Evolutionary conservation across 2,797 vertebrate genomes (phyloP).

Genomic region (Xyrichtys novacula): DNA sequence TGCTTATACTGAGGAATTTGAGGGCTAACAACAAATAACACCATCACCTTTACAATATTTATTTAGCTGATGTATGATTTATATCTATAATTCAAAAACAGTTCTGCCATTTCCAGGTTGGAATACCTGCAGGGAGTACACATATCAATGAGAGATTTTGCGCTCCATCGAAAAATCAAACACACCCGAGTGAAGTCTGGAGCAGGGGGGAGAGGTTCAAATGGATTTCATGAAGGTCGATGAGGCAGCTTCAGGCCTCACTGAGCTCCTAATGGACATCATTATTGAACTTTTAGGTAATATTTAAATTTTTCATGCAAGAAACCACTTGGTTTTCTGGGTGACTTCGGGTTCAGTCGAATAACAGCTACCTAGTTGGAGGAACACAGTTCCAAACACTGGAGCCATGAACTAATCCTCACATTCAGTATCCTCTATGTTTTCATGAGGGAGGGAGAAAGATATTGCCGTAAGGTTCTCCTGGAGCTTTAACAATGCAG

Average conservation of each 20-base stretch:
- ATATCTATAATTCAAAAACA: conserved; percentile 4
- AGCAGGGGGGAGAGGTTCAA: conserved; percentile 4
- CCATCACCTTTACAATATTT: not conserved
- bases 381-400: not conserved
- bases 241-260: conserved; percentile 1
- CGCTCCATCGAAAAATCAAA: conserved; percentile 37
- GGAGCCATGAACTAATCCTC: not conserved
- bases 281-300: conserved; percentile 34
- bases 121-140: conserved; percentile 28
- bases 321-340: conserved; percentile 2
- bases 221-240: conserved; percentile 25
- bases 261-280: not conserved
- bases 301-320: conserved; percentile 35
- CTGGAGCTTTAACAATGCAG: not conserved
- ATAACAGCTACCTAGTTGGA: not conserved
- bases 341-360: conserved; percentile 8
- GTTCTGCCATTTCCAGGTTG: conserved; percentile 4
- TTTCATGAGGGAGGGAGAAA: not conserved
- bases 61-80: conserved; percentile 8
- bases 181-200: conserved; percentile 16
- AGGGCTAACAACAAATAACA: conserved; percentile 24
- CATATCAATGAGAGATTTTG: conserved; percentile 47
- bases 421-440: not conserved
- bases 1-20: conserved; percentile 4
- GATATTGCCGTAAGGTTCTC: not conserved